Base-by-base conservation (phyloP, 2,888 invertebrate species). In the Bugulina stolonifera region DNA sequence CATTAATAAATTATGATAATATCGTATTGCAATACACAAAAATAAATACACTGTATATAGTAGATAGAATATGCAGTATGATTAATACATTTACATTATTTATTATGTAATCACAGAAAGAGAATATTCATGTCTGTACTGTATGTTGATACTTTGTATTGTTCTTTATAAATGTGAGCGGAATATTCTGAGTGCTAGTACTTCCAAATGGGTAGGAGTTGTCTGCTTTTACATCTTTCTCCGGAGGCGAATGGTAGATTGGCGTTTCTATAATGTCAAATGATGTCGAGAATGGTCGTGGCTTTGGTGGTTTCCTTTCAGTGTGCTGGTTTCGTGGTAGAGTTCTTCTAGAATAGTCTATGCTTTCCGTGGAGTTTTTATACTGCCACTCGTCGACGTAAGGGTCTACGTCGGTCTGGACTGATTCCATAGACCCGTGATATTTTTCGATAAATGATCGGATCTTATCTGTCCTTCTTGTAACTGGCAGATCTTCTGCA, bases 401-500 rank as follows among this genome's bases (percentile, higher is more conserved):
- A 29, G 64, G 64, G 34, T 64, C 64, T 2, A 64, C 64, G 25
- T 64, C 64, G 10, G 64, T 64, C 32, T 64, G 64, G 25, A 64
- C 10, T 2, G 64, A 64, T 10, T 64, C 64, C 34, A 64, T 27
- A 10, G 64, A 64, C 18, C 64, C 64, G 32, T 64, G 64, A n/a
- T 64, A 64, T n/a, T 64, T 64, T 64, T 64, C 64, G 5, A 64
- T 64, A 64, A 29, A 64, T 2, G 64, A 64, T 22, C 64, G 64
- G 2, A 32, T 64, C n/a, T 64, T 64, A n/a, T 64, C 64, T 14
- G 64, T 25, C 32, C 64, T 25, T 32, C n/a, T 25, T 32, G 64
- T 32, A 34, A 64, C 64, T 32, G 64, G 64, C 5, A 64, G 10
- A 32, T 27, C n/a, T 2, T n/a, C 27, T 29, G 64, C 25, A 10